Percentiles rank a stretch among this genome's conserved stretches.
phyloP scores from a whole-genome alignment of 2,113 vertebrate genomes.

The Lipophrys pholis region DNA sequence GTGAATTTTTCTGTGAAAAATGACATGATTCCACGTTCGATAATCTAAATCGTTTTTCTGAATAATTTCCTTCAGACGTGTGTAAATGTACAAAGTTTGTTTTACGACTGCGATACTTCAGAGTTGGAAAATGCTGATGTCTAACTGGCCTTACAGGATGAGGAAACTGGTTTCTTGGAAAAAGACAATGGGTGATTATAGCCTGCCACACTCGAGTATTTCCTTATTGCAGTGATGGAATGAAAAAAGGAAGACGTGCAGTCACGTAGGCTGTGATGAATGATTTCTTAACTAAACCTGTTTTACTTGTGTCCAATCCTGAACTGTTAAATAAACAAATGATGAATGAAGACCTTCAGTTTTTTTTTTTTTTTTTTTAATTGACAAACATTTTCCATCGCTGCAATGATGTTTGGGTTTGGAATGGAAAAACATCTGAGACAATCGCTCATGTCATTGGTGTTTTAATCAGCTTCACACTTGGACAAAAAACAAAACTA shows the following conservation, averaged over 20 bases:
- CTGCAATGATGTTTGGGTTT: slow-evolving; percentile 22
- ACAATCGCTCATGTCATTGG: too few species aligned
- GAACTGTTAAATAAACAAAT: slow-evolving; percentile 33
- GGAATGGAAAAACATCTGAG: not conserved
- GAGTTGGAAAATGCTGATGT: too few species aligned
- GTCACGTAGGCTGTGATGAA: slow-evolving; percentile 4
- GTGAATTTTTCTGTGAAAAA: too few species aligned
- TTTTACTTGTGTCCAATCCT: not conserved
- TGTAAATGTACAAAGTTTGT: too few species aligned
- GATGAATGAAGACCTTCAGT: not conserved
- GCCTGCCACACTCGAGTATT: not conserved
- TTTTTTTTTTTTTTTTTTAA: slow-evolving; percentile 61
- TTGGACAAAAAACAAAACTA: slow-evolving; percentile 25
- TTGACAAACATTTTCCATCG: slow-evolving; percentile 63
- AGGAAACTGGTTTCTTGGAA: not conserved
- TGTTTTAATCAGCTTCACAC: too few species aligned
- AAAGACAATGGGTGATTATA: not conserved
- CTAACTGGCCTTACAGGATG: not conserved
- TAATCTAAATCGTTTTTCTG: too few species aligned
- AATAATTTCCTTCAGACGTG: too few species aligned
- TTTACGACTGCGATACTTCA: too few species aligned
- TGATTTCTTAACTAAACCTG: not conserved
- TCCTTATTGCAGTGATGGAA: slow-evolving; percentile 9
- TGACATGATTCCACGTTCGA: too few species aligned
- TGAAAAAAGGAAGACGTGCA: not conserved